A percentile compares a stretch with the other conserved stretches of the same genome.
Conservation (phyloP, 2,888 invertebrate species). For the Kuschelorhynchus macadamiae region DNA sequence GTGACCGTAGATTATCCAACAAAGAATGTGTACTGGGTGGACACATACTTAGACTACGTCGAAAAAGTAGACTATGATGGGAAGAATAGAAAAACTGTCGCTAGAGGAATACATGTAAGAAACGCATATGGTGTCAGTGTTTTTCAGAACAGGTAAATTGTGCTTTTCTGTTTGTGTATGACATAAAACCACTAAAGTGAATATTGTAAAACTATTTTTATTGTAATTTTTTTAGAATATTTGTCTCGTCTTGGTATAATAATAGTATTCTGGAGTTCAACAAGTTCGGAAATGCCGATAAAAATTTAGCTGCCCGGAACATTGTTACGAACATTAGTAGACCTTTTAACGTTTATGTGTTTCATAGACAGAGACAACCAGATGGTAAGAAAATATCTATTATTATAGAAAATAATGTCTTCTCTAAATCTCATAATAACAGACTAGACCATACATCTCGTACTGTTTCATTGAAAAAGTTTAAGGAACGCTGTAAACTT, state of each 20-base stretch:
- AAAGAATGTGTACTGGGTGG: conserved; percentile 84
- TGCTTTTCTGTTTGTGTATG: conserved; percentile 57
- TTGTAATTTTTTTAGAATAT: conserved; percentile 69
- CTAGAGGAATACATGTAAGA: conserved; percentile 72
- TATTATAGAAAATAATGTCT: not conserved
- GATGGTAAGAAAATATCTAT: conserved; percentile 70
- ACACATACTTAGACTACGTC: conserved; percentile 84
- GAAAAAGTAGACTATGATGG: conserved; percentile 86
- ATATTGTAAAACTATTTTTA: no score
- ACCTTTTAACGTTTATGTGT: conserved; percentile 79
- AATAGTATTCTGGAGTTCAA: conserved; percentile 75
- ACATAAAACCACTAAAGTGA: no score
- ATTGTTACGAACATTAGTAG: conserved; percentile 71
- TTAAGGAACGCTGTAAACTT: no score
- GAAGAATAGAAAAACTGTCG: conserved; percentile 74
- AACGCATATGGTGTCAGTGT: conserved; percentile 80
- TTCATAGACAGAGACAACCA: conserved; percentile 85
- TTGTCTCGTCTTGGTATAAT: conserved; percentile 80
- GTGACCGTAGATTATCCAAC: conserved; percentile 81
- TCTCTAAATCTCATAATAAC: no score
- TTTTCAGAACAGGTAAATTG: conserved; percentile 76
- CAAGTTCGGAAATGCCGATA: conserved; percentile 70
- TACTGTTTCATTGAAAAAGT: no score
- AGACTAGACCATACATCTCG: no score
- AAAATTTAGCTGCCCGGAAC: conserved; percentile 58